Evolutionary conservation across 1,140 invertebrate genomes (phyloP), one percentile per base, ranked within the genome.

Genomic region (Neoseiulus cucumeris): DNA sequence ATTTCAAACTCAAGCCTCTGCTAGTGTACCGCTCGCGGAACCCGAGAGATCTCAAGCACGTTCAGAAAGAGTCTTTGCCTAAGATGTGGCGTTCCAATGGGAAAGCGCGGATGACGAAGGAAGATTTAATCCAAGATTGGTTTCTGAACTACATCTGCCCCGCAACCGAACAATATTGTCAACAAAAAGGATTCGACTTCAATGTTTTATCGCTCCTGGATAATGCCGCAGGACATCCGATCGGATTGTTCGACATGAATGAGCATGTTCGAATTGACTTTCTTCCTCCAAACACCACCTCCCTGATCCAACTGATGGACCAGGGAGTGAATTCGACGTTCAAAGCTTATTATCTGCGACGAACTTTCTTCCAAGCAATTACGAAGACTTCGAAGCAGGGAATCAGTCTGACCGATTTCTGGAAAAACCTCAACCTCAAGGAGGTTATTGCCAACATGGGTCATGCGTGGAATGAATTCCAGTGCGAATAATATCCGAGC

Each of bases 231-330:
- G 28, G 64, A n/a, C 64, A n/a, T 64, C 64, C 28, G 14, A 0
- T 9, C 20, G 14, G 42, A 7, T 18, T 64, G 20, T 33, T 20
- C 42, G 33, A 28, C 14, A 28, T 64, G 17, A 9, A 33, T 64
- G 5, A 70, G 68, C 72, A 75, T 68, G 70, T 79, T 5, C 75
- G 72, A 70, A 65, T 75, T 1, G 70, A 72, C 18, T 78, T 75
- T 70, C 70, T 79, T 28, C 76, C 77, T 42, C 69, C 75, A 30
- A 79, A 80, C 68, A 74, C 73, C 9, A 78, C 76, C 30, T 69
- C 72, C 20, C 69, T 75, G 55, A 66, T 79, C 14, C 77, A 80
- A 68, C 74, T 76, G n/a, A 75, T 79, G 72, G 75, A 79, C 71
- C 74, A 76, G 70, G 74, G 73, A 20, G 74, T 76, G 44, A 80